Evolutionary conservation across 2,113 vertebrate species (phyloP).

Genomic region (Melanocharis versteri): DNA sequence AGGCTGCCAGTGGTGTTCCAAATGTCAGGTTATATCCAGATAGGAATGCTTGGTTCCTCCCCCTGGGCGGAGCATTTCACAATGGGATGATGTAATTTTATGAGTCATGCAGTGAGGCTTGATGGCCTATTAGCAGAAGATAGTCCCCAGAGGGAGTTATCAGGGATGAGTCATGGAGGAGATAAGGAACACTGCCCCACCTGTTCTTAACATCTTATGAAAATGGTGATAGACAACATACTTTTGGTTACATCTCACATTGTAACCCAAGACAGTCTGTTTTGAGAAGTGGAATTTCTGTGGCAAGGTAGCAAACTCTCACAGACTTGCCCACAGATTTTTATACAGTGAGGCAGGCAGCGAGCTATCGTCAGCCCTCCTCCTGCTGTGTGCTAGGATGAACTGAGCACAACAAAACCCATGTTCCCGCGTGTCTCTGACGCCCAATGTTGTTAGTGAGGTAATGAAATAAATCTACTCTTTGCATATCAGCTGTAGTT

Average conservation of each 20-base stretch:
- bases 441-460: rapidly evolving
- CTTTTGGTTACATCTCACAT: too few relatives aligned
- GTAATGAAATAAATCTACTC: neutral
- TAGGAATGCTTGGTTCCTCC: too few relatives aligned
- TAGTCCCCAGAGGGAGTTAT: neutral
- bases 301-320: rapidly evolving
- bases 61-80: neutral
- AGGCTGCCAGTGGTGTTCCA: neutral
- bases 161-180: neutral
- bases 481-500: neutral
- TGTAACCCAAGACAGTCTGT: neutral
- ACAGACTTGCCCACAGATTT: neutral
- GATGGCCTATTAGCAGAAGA: neutral
- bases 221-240: neutral
- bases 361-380: rapidly evolving
- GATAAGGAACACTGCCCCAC: neutral
- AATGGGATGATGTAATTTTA: neutral
- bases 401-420: rapidly evolving
- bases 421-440: rapidly evolving
- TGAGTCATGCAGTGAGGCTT: neutral
- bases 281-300: neutral
- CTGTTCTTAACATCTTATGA: neutral
- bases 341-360: neutral
- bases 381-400: rapidly evolving
- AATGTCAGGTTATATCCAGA: neutral